phyloP scores from a whole-genome alignment of 1,140 invertebrate genomes.

The Dreissena rostriformis region DNA sequence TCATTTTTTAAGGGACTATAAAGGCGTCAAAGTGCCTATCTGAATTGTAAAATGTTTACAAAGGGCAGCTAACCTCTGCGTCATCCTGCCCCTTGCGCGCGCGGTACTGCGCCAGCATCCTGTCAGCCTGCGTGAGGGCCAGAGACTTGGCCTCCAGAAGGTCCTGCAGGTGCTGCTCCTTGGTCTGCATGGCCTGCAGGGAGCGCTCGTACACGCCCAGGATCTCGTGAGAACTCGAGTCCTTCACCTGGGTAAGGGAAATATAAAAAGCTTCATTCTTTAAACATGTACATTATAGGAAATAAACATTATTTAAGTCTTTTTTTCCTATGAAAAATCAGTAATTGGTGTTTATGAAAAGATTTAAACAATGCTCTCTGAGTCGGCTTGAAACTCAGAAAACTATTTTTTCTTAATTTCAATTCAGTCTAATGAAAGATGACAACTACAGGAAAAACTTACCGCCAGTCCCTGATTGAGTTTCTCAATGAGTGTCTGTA shows the following conservation, averaged over 20 bases:
- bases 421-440: too few species aligned
- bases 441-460: constrained; percentile 15
- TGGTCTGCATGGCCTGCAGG: constrained; percentile 77
- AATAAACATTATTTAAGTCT: background rate
- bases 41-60: too few species aligned
- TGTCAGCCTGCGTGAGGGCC: constrained; percentile 79
- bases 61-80: constrained; percentile 73
- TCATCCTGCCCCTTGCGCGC: constrained; percentile 76
- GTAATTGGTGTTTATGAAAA: too few species aligned
- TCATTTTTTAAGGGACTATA: too few species aligned
- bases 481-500: constrained; percentile 73
- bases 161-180: constrained; percentile 80
- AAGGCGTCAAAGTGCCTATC: background rate
- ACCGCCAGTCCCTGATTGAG: constrained; percentile 73
- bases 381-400: too few species aligned
- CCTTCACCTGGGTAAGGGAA: constrained; percentile 74
- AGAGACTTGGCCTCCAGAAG: constrained; percentile 79
- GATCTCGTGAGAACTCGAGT: constrained; percentile 78
- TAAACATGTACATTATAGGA: background rate
- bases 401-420: too few species aligned
- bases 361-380: too few species aligned
- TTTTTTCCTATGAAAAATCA: constrained; percentile 6
- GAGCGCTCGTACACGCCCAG: constrained; percentile 81
- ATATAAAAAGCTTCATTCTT: constrained; percentile 26
- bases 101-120: constrained; percentile 78